These are phyloP conservation scores for Siphamia tubifer DNA, from an alignment of 2,113 vertebrate species.

Conservation along the genomic window DNA sequence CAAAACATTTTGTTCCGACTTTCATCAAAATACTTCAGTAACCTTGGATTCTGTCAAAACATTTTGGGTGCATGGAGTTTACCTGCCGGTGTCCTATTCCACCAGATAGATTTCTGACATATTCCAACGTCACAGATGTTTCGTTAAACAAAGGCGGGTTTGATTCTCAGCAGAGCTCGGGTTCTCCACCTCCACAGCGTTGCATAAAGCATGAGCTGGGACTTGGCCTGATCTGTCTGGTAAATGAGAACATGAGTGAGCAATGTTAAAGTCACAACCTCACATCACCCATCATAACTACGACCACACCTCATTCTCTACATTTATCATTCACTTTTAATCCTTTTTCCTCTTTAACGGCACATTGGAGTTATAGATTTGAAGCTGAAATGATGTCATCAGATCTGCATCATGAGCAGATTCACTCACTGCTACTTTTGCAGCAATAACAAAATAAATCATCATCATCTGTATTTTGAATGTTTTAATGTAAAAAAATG, in stretches of 20 bases:
- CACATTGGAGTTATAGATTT: neutral
- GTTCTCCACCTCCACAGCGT: constrained; percentile 43
- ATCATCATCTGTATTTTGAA: too few species aligned
- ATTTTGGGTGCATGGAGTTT: constrained; percentile 65
- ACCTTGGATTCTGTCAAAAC: constrained; percentile 81
- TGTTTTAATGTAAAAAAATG: too few species aligned
- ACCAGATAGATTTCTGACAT: constrained; percentile 51
- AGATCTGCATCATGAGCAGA: neutral
- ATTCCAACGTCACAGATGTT: constrained; percentile 57
- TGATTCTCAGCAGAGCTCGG: constrained; percentile 66
- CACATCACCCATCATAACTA: constrained; percentile 21
- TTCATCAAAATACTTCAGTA: constrained; percentile 74
- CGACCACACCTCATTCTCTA: constrained; percentile 17
- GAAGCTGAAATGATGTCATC: neutral
- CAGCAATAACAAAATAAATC: too few species aligned
- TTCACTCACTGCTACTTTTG: too few species aligned
- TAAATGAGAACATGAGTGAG: constrained; percentile 66
- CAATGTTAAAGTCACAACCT: constrained; percentile 56
- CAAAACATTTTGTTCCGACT: constrained; percentile 72
- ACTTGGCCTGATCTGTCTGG: constrained; percentile 48
- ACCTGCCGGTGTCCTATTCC: constrained; percentile 56
- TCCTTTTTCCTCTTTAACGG: neutral
- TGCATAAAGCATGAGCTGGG: constrained; percentile 64
- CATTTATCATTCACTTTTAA: neutral
- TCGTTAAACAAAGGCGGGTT: constrained; percentile 72